Evolutionary conservation across 2,113 vertebrate genomes (phyloP), one percentile per base, ranked within the genome.

Genomic region (Symphodus melops): DNA sequence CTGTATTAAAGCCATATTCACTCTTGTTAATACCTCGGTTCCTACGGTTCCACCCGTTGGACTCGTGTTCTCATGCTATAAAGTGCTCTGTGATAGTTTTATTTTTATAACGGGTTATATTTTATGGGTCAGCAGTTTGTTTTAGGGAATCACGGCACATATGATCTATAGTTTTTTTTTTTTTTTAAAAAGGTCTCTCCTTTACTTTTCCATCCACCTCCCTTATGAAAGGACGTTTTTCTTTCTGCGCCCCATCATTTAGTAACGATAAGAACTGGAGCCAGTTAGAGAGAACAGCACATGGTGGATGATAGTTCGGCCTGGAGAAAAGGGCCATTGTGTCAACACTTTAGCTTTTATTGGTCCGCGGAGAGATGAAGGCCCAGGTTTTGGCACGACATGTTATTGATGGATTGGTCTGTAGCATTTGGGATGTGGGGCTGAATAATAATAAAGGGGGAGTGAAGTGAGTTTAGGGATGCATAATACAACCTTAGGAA

Each of bases 321-420:
- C 46, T 71, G 62, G 64, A 83, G 89, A 90, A 92, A 91, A 90
- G 81, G 68, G 65, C 88, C 84, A 80, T 93, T 89, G 82, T 90
- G 88, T 93, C 86, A 93, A 89, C 90, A 84, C 89, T 80, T 87
- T 63, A 75, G 67, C 74, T 86, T 92, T 92, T 93, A 93, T 91
- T 83, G 87, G 88, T 88, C 92, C 86, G 75, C 39, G 1, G 90
- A 90, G 89, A 89, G 74, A 61, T 12, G 54, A 88, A 66, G 80
- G 82, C 81, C 82, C 64, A 58, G 71, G 82, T 87, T 89, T 82
- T 86, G 86, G 72, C 75, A 81, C 65, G 74, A 83, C 88, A 86
- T 84, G 77, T 64, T 80, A 84, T 75, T 89, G 89, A 94, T 90
- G 88, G 89, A 92, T 90, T 61, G 83, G 76, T 87, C 78, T 87